Conservation (phyloP, 1,140 invertebrate species). For the Patella vulgata region DNA sequence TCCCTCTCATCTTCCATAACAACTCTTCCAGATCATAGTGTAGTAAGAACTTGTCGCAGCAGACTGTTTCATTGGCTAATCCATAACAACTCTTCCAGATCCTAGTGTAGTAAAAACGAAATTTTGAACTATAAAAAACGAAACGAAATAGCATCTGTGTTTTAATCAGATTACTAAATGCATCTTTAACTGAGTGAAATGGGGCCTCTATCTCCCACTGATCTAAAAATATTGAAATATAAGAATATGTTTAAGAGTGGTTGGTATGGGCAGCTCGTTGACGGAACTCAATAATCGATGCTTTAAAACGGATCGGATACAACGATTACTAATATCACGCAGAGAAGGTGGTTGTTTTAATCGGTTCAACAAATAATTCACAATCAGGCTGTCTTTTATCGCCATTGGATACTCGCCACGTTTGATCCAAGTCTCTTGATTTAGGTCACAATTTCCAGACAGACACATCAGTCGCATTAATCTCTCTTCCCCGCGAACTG, state of each 20-base stretch:
- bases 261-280: constrained; percentile 10
- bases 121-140: no score
- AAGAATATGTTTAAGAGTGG: not conserved
- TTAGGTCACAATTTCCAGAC: constrained; percentile 40
- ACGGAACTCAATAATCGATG: constrained; percentile 3
- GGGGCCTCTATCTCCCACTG: no score
- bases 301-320: constrained; percentile 4
- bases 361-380: constrained; percentile 1
- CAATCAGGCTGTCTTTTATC: constrained; percentile 2
- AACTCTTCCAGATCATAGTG: no score
- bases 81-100: no score
- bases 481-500: constrained; percentile 26
- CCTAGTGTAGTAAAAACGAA: no score
- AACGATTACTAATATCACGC: constrained; percentile 6
- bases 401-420: constrained; percentile 22
- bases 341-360: constrained; percentile 11
- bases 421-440: constrained; percentile 33
- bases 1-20: no score
- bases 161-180: no score
- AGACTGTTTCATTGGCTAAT: no score
- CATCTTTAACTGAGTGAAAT: no score
- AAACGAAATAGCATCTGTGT: no score
- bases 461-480: constrained; percentile 34
- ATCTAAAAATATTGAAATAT: not conserved
- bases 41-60: no score